Evolutionary conservation across 2,888 invertebrate species (phyloP), one percentile per base, ranked within the genome.

Genomic region (Leptarthrus brevirostris): DNA sequence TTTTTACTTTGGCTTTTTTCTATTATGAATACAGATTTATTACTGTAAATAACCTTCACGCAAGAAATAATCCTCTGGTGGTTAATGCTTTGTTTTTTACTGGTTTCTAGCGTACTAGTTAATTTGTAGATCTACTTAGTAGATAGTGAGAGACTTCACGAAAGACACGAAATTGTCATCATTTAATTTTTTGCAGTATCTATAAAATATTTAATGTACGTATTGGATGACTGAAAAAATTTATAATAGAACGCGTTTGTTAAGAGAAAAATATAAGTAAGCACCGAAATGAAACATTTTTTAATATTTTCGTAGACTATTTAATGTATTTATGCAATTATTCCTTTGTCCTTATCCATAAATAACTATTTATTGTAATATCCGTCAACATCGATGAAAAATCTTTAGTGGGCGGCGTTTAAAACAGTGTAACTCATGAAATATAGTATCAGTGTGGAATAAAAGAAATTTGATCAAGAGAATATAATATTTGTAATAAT

Each of bases 231-330:
- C 26, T 66, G 66, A 47, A 40, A 36, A 18, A 36, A 40, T 24
- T n/a, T n/a, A 47, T 66, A 26, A 47, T 66, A 66, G 61, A 66
- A 66, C 66, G 66, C 66, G 47, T 66, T 66, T 66, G 49, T 66
- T 66, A 66, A 66, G 30, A 66, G 18, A 36, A 49, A 66, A 47
- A 66, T 47, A 49, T 44, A 66, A 66, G 34, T 66, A 66, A 66
- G 66, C 66, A 66, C 66, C 24, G 30, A 30, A 6, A 30, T 30
- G 8, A 8, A 30, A 30, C 4, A 30, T 30, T 30, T 30, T 0
- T 30, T 30, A 6, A 8, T 30, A 30, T 30, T 6, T 30, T 30
- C 8, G 30, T 8, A 30, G 30, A 30, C 30, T 30, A 6, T 30
- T 8, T 30, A 30, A 1, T 6, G 8, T 6, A 1, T 8, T 30